phyloP scores from a whole-genome alignment of 2,888 invertebrate species.

The Nowickia ferox region DNA sequence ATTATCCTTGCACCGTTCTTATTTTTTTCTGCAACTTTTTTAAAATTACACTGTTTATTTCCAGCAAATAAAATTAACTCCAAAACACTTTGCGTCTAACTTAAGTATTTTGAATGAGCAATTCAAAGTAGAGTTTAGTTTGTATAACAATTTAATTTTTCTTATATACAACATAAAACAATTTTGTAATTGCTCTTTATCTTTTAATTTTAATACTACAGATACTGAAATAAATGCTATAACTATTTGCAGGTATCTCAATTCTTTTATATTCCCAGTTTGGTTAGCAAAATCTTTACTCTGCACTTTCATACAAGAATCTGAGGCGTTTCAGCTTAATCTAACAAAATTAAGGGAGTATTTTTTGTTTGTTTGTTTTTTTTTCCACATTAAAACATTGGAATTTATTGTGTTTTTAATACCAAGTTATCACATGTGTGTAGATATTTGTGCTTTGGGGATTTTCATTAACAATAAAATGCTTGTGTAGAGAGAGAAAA shows the following conservation, averaged over 20 bases:
- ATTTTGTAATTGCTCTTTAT: no score
- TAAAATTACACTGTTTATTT: no score
- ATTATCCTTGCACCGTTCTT: no score
- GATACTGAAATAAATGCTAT: no score
- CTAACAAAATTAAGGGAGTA: constrained; percentile 19
- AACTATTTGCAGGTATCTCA: not conserved
- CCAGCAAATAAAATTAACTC: no score
- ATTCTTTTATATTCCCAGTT: not conserved
- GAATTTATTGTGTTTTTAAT: not conserved
- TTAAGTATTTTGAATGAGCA: no score
- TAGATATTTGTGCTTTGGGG: constrained; percentile 21
- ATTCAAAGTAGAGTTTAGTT: no score
- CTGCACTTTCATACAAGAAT: not conserved
- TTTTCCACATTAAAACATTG: constrained; percentile 27
- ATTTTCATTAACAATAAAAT: constrained; percentile 53
- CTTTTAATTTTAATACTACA: no score
- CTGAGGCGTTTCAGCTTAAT: constrained; percentile 34
- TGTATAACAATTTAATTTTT: no score
- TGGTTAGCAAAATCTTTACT: not conserved
- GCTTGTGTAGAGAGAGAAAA: constrained; percentile 26
- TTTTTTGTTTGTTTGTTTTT: constrained; percentile 22
- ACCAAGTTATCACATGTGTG: not conserved
- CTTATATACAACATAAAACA: no score
- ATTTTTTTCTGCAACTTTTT: no score
- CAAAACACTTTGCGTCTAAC: no score